A percentile compares a stretch with the other conserved stretches of the same genome.
phyloP scores from a whole-genome alignment of 2,888 invertebrate species.

The Ochropleura plecta region DNA sequence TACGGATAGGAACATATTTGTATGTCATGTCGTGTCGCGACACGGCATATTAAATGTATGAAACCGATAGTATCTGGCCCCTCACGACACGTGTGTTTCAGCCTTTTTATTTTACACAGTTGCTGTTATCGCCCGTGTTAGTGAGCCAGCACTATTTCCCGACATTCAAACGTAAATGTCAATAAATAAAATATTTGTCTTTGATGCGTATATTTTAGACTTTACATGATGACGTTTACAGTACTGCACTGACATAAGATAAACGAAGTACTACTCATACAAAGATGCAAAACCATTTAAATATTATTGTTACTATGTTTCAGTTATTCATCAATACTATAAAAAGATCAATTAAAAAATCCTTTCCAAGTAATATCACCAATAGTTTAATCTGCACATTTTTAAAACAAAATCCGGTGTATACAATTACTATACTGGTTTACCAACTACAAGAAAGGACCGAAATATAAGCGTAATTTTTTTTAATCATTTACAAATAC shows the following conservation, averaged over 20 bases:
- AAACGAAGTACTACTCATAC: background rate
- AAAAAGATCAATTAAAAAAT: conserved; percentile 6
- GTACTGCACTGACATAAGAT: background rate
- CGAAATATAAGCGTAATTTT: no score
- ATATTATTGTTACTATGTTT: background rate
- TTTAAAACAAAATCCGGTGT: no score
- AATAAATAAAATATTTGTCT: conserved; percentile 22
- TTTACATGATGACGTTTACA: background rate
- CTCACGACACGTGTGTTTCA: no score
- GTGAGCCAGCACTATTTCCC: conserved; percentile 1
- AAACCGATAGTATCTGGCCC: no score
- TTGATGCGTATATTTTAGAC: conserved; percentile 11
- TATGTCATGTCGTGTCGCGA: no score
- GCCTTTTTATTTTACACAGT: background rate
- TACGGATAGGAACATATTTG: no score
- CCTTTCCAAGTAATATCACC: background rate
- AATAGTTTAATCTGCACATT: no score
- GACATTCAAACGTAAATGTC: background rate
- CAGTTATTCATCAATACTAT: conserved; percentile 4
- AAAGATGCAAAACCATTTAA: background rate
- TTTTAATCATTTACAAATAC: no score
- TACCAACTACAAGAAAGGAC: no score
- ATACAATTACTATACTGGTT: no score
- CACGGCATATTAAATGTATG: no score
- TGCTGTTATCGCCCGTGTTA: background rate